Evolutionary conservation across 2,113 vertebrate species (phyloP), one percentile per base, ranked within the genome.

Genomic region (Mirza zaza): DNA sequence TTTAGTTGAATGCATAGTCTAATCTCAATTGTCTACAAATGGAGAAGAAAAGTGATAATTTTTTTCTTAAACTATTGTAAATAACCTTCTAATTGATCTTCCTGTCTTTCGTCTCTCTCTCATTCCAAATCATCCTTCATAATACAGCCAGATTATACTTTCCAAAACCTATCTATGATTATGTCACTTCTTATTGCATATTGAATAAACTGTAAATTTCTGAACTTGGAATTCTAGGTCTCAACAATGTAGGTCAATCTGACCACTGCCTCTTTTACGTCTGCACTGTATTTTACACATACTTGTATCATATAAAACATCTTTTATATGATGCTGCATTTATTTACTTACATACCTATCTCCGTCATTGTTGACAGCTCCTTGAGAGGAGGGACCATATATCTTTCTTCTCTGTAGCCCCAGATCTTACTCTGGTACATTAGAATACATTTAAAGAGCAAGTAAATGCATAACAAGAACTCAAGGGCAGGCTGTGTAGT

Each of bases 181-280:
- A 82, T 91, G 61, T 57, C 45, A 96, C 18, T 94, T 97, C 61
- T 80, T 45, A 89, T 29, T 90, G 39, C 29, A 73, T 90, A 79
- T 61, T 91, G 39, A 95, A 82, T 42, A 55, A 91, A 93, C 86
- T 68, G 82, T 11, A 77, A 82, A 91, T 93, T 68, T 86, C 55
- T 96, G 82, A 80, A 92, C 23, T 94, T 94, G 55, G 23, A 86
- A 91, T 65, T 70, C 27, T 82, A 90, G 67, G 8, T 20, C 25
- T 95, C n/a, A 89, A 42, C 39, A 71, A 52, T 94, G 17, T 87
- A 90, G 57, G 20, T 73, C 42, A 14, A 79, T 85, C 86, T 96
- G 52, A 89, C 14, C n/a, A 68, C 32, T 90, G 52, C 18, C 27
- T 42, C 63, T 45, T 92, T 57, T 65, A 77, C 3, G 50, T 82